phyloP scores from a whole-genome alignment of 2,888 invertebrate genomes.

The Tenthredo notha region DNA sequence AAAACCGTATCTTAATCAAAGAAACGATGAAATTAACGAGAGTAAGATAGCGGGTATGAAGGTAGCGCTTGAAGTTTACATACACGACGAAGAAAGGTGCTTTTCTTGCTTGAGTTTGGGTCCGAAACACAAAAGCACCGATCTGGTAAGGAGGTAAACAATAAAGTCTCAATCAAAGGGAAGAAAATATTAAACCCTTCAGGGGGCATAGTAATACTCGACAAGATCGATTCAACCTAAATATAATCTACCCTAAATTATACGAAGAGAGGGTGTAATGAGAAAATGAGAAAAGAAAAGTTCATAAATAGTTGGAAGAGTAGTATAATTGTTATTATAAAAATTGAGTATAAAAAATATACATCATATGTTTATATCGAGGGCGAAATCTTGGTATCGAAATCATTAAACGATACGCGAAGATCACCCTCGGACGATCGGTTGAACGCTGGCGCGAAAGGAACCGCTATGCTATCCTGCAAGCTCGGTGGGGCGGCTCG shows the following conservation, averaged over 20 bases:
- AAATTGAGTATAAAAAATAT: neutral
- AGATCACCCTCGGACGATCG: conserved; percentile 7
- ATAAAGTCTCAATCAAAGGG: conserved; percentile 15
- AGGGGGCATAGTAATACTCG: neutral
- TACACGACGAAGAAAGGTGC: neutral
- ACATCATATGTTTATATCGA: neutral
- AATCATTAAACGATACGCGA: neutral
- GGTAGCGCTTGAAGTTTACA: neutral
- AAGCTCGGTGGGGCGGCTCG: conserved; percentile 14
- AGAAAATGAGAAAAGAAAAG: neutral
- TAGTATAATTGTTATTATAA: rapidly evolving
- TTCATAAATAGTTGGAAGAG: no score
- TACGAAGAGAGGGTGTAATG: neutral
- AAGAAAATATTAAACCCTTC: conserved; percentile 5
- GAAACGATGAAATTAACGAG: neutral
- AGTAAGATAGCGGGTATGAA: neutral
- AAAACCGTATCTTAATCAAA: neutral
- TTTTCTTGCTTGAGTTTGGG: neutral
- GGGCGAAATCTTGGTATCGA: neutral
- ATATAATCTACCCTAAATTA: neutral
- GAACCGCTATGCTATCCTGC: conserved; percentile 14
- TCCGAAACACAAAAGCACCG: neutral
- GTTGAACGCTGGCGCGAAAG: conserved; percentile 14
- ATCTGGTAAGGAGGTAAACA: conserved; percentile 11
- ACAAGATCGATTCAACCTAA: neutral